Evolutionary conservation across 64 coral and sea anemone species (phyloP), one percentile per base, ranked within the genome.

Genomic region (Actinia tenebrosa): DNA sequence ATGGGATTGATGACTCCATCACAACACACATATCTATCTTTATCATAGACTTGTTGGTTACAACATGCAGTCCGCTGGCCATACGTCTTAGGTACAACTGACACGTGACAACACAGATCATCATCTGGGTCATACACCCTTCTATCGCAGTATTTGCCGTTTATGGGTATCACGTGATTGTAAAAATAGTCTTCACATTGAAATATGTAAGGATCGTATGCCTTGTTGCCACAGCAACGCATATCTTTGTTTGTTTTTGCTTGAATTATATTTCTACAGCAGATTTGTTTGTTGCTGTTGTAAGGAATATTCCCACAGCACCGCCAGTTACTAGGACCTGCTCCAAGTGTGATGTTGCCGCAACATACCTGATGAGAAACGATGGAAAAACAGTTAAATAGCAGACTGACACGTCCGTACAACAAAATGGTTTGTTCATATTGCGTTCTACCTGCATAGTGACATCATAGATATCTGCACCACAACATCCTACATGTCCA

Each of bases 201-300:
- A 3, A 53, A 22, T 23, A 13, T 83, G 23, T 22, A 5, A 19
- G 47, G 47, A 26, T 83, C 44, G 45, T 83, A 83, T 19, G 54
- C 45, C 7, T 53, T 83, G 46, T 52, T 83, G 45, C 80, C 80
- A 83, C 80, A 83, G 80, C 80, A 83, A 83, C 80, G 80, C 19
- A n/a, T 58, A 9, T 58, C 2, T 7, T 26, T 10, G 45, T 44
- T 83, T 52, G 3, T 53, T 22, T 44, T 52, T 19, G 19, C 7
- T 7, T 83, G 80, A 3, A 83, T 53, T 2, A 7, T 16, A 23
- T 83, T 44, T 5, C 17, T 26, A 58, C 83, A 85, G 53, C 83
- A 85, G 15, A 85, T 27, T 61, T 85, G 83, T 20, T 43, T 42
- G 14, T 61, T 19, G 16, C 42, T 30, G 56, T 85, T 44, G 16